A percentile compares a stretch with the other conserved stretches of the same genome.
These are phyloP conservation scores for Eunapius fragilis DNA, from an alignment of 37 sponge, comb jelly and placozoan genomes.

Conservation along the genomic window DNA sequence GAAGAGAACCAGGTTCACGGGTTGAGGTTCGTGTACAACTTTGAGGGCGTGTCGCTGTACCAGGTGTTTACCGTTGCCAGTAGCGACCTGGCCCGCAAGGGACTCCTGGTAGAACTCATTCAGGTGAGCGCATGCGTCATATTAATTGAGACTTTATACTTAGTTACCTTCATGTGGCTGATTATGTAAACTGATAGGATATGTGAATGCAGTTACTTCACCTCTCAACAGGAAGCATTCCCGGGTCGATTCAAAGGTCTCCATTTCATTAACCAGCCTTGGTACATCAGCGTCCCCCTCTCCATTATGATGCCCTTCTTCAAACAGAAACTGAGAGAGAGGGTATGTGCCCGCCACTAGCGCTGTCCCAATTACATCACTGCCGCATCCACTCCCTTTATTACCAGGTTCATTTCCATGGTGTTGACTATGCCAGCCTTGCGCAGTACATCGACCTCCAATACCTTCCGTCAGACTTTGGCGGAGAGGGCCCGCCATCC, in stretches of 20 bases:
- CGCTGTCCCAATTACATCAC: too few species aligned
- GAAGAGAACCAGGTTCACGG: slow-evolving; percentile 77
- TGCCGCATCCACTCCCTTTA: neutral
- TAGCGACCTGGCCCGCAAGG: slow-evolving; percentile 13
- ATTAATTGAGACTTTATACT: neutral
- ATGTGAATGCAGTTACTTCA: too few species aligned
- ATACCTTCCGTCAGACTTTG: slow-evolving; percentile 48
- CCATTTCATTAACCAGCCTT: slow-evolving; percentile 62
- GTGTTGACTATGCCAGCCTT: slow-evolving; percentile 36
- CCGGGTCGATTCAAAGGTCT: slow-evolving; percentile 71
- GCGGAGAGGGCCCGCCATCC: slow-evolving; percentile 29
- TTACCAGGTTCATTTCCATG: slow-evolving; percentile 45
- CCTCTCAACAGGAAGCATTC: slow-evolving; percentile 38
- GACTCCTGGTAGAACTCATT: slow-evolving; percentile 45
- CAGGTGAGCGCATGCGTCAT: neutral
- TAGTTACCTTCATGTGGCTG: neutral
- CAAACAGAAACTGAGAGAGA: slow-evolving; percentile 62
- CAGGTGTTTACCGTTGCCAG: slow-evolving; percentile 35
- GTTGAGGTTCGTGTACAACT: slow-evolving; percentile 32
- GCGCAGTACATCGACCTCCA: slow-evolving; percentile 30
- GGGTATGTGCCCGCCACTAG: slow-evolving; percentile 22
- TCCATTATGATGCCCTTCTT: slow-evolving; percentile 65
- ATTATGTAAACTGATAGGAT: too few species aligned
- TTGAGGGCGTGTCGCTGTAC: slow-evolving; percentile 37
- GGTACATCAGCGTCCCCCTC: slow-evolving; percentile 57